A percentile compares a stretch with the other conserved stretches of the same genome.
Evolutionary conservation across 1,140 invertebrate species (phyloP).

Genomic region (Drosophila dunni): DNA sequence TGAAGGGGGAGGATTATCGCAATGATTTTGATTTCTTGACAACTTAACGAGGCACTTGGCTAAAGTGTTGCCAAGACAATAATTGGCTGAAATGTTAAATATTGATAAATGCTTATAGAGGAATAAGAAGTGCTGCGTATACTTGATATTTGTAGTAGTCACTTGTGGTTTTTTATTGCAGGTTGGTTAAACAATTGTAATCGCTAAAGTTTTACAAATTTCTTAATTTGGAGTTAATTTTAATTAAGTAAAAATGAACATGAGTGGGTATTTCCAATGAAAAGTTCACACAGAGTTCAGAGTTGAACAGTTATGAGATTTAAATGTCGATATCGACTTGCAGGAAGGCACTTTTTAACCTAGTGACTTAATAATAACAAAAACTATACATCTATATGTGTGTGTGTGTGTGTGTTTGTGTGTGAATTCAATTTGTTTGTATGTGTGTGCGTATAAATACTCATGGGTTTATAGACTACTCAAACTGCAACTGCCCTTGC

Average conservation of each 20-base stretch:
- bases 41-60: conserved; percentile 27
- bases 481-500: conserved; percentile 19
- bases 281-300: neutral
- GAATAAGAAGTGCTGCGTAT: neutral
- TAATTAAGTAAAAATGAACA: conserved; percentile 50
- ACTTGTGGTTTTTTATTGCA: conserved; percentile 28
- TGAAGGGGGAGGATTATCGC: conserved; percentile 26
- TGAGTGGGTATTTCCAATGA: neutral
- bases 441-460: conserved; percentile 41
- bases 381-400: conserved; percentile 32
- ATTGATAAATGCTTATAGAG: neutral
- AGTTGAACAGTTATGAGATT: conserved; percentile 28
- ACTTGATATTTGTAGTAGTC: conserved; percentile 9
- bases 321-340: conserved; percentile 9
- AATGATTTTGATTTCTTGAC: conserved; percentile 25
- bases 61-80: conserved; percentile 28
- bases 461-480: conserved; percentile 40
- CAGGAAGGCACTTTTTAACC: conserved; percentile 67
- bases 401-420: conserved; percentile 17
- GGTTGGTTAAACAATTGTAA: conserved; percentile 8
- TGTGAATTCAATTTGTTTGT: conserved; percentile 15
- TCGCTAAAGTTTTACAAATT: conserved; percentile 6
- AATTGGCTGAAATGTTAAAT: conserved; percentile 3
- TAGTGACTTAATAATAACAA: conserved; percentile 67
- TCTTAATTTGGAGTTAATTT: conserved; percentile 15